Base-by-base conservation (phyloP, 2,113 vertebrate genomes). In the Tapirus terrestris region DNA sequence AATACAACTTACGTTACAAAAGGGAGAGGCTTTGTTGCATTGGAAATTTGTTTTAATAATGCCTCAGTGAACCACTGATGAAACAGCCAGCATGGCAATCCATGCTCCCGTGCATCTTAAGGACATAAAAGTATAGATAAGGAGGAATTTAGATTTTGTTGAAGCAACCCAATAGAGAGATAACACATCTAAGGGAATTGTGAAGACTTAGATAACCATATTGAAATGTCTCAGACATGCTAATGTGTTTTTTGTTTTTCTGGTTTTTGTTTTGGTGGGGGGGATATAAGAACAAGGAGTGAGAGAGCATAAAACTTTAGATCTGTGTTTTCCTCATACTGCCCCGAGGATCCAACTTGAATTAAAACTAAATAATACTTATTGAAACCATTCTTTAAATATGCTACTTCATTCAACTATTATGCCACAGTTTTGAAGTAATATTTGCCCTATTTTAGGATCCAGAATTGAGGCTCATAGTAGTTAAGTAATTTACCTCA, bases 21-120 rank as follows among this genome's bases (percentile, higher is more conserved):
- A 98, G 98, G 98, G 98, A 98, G 98, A 98, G 97, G 97, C 97
- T 98, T 98, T 98, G 98, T 97, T 98, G 95, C 92, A 33, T 61
- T 99, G 98, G 98, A 98, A 98, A 98, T 98, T 98, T 98, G 97
- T 98, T 98, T 98, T 98, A 98, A 98, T 98, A 98, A 98, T 80
- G 93, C 96, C 97, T 96, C 93, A 98, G 95, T 96, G 97, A 98
- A 97, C 93, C 81, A 9, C 63, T 77, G 94, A 97, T 87, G 45
- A 92, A 77, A 94, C 45, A 73, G 89, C 70, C 95, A 93, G 87
- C 76, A 63, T 94, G 85, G 77, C 18, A 53, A 27, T 72, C 43
- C 56, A 7, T 3, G 18, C 36, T 85, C 87, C 96, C 79, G 33
- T 9, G 48, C 39, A 33, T 43, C 18, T 58, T 65, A n/a, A 89